phyloP scores from a whole-genome alignment of 2,888 invertebrate species.

The Agrotis puta region DNA sequence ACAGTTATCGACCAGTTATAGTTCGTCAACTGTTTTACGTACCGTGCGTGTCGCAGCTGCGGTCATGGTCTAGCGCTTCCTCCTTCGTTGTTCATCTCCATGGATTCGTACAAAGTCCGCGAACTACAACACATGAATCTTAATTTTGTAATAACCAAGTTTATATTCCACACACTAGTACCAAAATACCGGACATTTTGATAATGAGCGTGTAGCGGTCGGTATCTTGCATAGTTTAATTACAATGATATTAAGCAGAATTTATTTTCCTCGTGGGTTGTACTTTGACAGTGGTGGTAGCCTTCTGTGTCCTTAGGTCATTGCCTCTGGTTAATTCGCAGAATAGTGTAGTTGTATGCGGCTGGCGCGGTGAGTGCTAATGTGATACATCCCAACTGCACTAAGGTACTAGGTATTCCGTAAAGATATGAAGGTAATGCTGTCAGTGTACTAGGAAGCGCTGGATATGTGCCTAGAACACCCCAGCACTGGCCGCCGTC shows the following conservation, averaged over 20 bases:
- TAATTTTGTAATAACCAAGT: slow-evolving; percentile 66
- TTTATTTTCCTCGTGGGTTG: slow-evolving; percentile 72
- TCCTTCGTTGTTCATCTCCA: slow-evolving; percentile 71
- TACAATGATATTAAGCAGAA: slow-evolving; percentile 65
- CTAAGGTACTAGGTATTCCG: slow-evolving; percentile 76
- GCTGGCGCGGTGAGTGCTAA: slow-evolving; percentile 51
- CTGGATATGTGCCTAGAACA: slow-evolving; percentile 82
- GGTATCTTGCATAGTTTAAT: slow-evolving; percentile 66
- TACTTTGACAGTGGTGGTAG: slow-evolving; percentile 71
- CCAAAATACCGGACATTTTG: slow-evolving; percentile 67
- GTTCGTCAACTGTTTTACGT: slow-evolving; percentile 63
- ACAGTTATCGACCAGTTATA: slow-evolving; percentile 53
- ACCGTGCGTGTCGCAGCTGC: slow-evolving; percentile 58
- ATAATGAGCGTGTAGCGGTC: slow-evolving; percentile 47
- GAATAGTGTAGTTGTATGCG: slow-evolving; percentile 69
- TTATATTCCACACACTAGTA: slow-evolving; percentile 67
- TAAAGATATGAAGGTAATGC: slow-evolving; percentile 77
- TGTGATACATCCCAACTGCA: slow-evolving; percentile 67
- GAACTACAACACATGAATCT: slow-evolving; percentile 67
- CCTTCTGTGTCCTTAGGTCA: slow-evolving; percentile 67
- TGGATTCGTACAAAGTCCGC: slow-evolving; percentile 63
- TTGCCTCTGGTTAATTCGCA: slow-evolving; percentile 69
- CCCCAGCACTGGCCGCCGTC: slow-evolving; percentile 78
- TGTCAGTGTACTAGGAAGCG: slow-evolving; percentile 85
- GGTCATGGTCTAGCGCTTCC: slow-evolving; percentile 62